Evolutionary conservation across 2,797 vertebrate genomes (phyloP).

Genomic region (Coranthus polyacanthus): DNA sequence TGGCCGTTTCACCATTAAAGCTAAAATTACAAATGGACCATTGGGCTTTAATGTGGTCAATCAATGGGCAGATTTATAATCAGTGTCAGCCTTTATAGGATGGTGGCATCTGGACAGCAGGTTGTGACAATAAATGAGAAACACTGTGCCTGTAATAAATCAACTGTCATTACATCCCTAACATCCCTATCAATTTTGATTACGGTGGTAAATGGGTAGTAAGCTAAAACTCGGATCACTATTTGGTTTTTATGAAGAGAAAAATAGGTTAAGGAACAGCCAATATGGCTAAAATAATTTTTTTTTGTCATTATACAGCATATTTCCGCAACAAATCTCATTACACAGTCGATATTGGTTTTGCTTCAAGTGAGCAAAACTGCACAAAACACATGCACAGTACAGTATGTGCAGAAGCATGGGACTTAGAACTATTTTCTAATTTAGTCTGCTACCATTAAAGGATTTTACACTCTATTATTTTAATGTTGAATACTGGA

Average conservation of each 20-base stretch:
- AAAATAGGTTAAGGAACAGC: too few species aligned
- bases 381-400: neutral
- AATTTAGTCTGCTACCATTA: neutral
- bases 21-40: slow-evolving; percentile 49
- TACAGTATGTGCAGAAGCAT: neutral
- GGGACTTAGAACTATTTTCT: neutral
- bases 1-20: slow-evolving; percentile 38
- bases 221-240: neutral
- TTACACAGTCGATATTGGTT: slow-evolving; percentile 10
- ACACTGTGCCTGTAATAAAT: neutral
- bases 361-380: neutral
- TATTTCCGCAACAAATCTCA: neutral
- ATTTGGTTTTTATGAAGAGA: neutral
- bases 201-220: slow-evolving; percentile 17
- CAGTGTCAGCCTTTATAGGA: slow-evolving; percentile 33
- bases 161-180: slow-evolving; percentile 22
- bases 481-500: neutral
- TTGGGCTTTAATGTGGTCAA: slow-evolving; percentile 56
- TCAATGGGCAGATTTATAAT: slow-evolving; percentile 62
- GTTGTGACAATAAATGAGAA: slow-evolving; percentile 24
- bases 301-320: neutral
- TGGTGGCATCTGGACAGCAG: slow-evolving; percentile 46
- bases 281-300: neutral
- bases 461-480: neutral
- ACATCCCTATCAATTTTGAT: slow-evolving; percentile 15